phyloP scores from a whole-genome alignment of 2,797 vertebrate species.

The Lemur catta region DNA sequence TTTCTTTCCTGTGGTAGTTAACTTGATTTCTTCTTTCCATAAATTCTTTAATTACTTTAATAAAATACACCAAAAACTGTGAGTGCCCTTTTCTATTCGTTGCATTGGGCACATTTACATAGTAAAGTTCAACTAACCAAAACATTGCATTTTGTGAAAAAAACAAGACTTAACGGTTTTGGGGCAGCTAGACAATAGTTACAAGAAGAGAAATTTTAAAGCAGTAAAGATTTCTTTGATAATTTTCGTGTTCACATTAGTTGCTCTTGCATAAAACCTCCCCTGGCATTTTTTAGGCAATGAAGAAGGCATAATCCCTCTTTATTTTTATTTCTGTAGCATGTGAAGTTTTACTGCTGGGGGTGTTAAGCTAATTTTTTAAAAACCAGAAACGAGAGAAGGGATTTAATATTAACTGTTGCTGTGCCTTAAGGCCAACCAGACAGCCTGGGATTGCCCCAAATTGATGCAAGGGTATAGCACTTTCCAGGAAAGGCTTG shows the following conservation, averaged over 20 bases:
- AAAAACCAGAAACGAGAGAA: conserved; percentile 40
- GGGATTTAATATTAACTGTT: conserved; percentile 53
- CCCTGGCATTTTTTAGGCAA: conserved; percentile 19
- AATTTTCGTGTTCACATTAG: conserved; percentile 53
- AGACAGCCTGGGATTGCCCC: conserved; percentile 12
- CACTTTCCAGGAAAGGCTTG: conserved; percentile 35
- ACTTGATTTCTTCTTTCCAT: conserved; percentile 75
- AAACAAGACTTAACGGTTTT: conserved; percentile 42
- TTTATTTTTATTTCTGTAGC: conserved; percentile 68
- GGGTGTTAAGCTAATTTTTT: conserved; percentile 63
- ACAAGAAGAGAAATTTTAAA: conserved; percentile 48
- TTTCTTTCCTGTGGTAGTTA: conserved; percentile 62
- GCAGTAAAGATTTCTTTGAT: conserved; percentile 53
- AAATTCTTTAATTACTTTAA: conserved; percentile 78
- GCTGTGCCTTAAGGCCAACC: conserved; percentile 15
- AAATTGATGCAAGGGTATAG: not conserved
- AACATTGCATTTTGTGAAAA: conserved; percentile 24
- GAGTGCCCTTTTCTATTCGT: conserved; percentile 50
- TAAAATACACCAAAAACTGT: conserved; percentile 67
- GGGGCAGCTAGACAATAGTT: conserved; percentile 47
- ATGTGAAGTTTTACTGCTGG: conserved; percentile 59
- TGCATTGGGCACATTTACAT: conserved; percentile 43
- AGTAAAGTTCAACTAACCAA: conserved; percentile 47
- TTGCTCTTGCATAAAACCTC: conserved; percentile 25
- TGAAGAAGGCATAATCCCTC: conserved; percentile 54